Base-by-base conservation (phyloP, 2,888 invertebrate genomes). In the Tachystola acroxantha region DNA sequence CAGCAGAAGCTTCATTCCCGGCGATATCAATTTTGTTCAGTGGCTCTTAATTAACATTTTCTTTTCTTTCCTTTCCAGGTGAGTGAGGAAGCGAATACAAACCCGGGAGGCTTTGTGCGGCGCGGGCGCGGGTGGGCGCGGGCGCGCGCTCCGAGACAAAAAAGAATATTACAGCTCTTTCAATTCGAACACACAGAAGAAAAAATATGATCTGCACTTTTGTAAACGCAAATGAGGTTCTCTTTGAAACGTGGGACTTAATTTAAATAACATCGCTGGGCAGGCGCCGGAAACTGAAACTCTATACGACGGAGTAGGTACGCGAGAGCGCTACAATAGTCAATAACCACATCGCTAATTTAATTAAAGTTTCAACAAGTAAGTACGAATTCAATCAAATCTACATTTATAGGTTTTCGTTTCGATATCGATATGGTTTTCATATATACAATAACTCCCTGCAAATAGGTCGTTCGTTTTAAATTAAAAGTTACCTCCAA, bases 61-160 rank as follows among this genome's bases (percentile, higher is more conserved):
- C 79, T 80, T 84, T 85, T 85, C 82, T 84, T 82, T 82, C 69
- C 68, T 80, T 85, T 82, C 73, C 84, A 85, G 81, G 82, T 85
- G 84, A 86, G 85, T 85, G 79, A 77, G 66, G 69, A 66, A 68
- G 60, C 63, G 74, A 80, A 79, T 70, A 78, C 73, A 75, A 76
- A 75, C 71, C 72, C 64, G 59, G 61, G 64, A 61, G 64, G 75
- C 79, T 77, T 81, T 80, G 74, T 78, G 64, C 54, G 64, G 58
- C 60, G 64, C 59, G 64, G 58, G 62, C 43, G 43, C 40, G 51
- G 63, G 54, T n/a, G n/a, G 64, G 58, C 60, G 64, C 59, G 64
- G 58, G 62, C 43, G 43, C 40, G 51, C 63, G 54, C 48, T 59
- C 46, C 57, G 57, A 74, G 66, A 79, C 73, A 80, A 80, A 81